Base-by-base conservation (phyloP, 2,888 invertebrate genomes). In the Sarcophaga subvicina region DNA sequence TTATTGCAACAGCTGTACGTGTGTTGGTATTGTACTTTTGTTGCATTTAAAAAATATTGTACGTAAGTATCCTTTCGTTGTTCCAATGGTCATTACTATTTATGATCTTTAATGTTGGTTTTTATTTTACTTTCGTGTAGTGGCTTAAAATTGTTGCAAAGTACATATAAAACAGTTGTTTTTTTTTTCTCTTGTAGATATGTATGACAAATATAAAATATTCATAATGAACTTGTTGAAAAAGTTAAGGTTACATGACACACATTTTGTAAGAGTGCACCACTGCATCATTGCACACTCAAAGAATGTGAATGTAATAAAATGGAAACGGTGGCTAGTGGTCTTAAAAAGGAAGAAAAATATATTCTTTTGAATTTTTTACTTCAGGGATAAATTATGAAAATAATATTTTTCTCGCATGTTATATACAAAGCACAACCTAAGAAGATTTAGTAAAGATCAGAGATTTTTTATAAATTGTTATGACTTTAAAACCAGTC, bases 191-290 rank as follows among this genome's bases (percentile, higher is more conserved):
- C 45, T n/a, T 25, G 10, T 17, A 60, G 54, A 80, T 27, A 10
- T 73, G 27, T 20, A 67, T 47, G 49, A 17, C 47, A 62, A 60
- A 45, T 67, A 80, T 73, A 73, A 45, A 72, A 72, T 73, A 80
- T 82, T 77, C 70, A 70, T 47, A 77, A 77, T 27, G 45, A 82
- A 71, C 47, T 82, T 82, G n/a, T 66, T 64, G 20, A 47, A 60
- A 77, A 14, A 60, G 4, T 76, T 64, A 54, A 75, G 54, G 69
- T 67, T 81, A 54, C 60, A 27, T 69, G 25, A 37, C 60, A 60
- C 5, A 47, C 49, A 69, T 25, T 12, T 2, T 45, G n/a, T 2
- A 25, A 5, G 2, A n/a, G n/a, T 17, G 1, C 2, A 64, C 17
- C 10, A 17, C 54, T 54, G 14, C 54, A 14, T 14, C 12, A 14